Evolutionary conservation across 2,797 vertebrate genomes (phyloP).

Genomic region (Squalus acanthias): DNA sequence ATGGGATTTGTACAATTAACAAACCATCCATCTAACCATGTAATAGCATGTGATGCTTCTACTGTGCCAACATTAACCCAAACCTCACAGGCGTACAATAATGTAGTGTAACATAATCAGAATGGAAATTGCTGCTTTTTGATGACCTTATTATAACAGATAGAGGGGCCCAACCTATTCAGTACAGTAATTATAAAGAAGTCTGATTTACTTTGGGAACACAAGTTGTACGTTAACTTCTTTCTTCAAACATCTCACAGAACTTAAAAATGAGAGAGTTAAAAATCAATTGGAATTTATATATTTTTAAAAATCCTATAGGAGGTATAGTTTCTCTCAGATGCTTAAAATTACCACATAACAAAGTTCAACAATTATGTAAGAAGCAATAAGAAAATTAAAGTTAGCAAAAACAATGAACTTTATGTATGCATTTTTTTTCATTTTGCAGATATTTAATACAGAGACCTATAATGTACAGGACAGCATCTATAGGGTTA

Average conservation of each 20-base stretch:
- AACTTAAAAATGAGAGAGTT: background rate
- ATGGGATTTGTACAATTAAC: constrained; percentile 21
- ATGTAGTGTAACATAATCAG: background rate
- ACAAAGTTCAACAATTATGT: background rate
- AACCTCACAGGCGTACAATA: background rate
- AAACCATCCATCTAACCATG: constrained; percentile 9
- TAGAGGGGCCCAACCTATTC: background rate
- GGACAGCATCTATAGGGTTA: too few species aligned
- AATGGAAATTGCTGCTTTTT: background rate
- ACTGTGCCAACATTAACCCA: constrained; percentile 3
- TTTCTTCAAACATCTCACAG: background rate
- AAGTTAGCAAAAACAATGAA: background rate
- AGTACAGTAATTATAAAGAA: background rate
- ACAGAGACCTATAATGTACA: too few species aligned
- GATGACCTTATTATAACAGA: background rate
- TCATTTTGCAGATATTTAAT: background rate
- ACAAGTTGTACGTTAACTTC: background rate
- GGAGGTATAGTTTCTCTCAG: background rate
- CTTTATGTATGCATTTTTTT: background rate
- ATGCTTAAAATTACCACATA: background rate
- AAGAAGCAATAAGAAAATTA: background rate
- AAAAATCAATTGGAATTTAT: background rate
- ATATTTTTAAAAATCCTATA: background rate
- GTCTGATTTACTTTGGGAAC: background rate
- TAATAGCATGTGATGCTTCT: background rate